These are phyloP conservation scores for Dromococcyx pavoninus DNA, from an alignment of 2,797 vertebrate genomes.

Conservation along the genomic window DNA sequence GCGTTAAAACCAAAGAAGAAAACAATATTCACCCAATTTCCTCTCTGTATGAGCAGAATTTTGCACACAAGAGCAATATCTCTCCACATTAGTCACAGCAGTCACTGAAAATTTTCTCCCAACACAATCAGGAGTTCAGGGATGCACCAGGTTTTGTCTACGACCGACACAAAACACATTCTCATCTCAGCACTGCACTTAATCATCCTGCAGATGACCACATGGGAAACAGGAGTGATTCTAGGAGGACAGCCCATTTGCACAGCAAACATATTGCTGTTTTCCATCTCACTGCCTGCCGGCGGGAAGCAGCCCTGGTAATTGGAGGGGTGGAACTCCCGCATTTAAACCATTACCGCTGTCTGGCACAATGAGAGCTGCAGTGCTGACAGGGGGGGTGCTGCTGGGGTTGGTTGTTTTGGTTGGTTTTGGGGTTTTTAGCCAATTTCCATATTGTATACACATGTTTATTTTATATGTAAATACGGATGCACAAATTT, in stretches of 20 bases:
- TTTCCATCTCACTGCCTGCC: not conserved
- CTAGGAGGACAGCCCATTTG: not conserved
- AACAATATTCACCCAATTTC: not conserved
- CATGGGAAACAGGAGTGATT: not conserved
- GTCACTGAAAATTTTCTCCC: not conserved
- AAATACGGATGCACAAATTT: not conserved
- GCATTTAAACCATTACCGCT: not conserved
- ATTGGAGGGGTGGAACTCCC: not conserved
- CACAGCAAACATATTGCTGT: not conserved
- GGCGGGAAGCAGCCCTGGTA: not conserved
- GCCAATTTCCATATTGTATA: not conserved
- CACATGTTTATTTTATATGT: not conserved
- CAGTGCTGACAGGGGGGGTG: not conserved
- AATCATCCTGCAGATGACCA: not conserved
- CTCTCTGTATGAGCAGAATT: not conserved
- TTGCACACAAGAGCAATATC: not conserved
- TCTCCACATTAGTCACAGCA: not conserved
- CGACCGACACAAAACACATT: not conserved
- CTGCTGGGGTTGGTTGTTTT: not conserved
- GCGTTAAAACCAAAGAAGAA: not conserved
- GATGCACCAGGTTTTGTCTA: not conserved
- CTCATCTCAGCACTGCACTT: not conserved
- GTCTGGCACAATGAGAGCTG: not conserved
- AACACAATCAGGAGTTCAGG: rapidly evolving
- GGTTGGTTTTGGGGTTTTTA: not conserved